Evolutionary conservation across 2,113 vertebrate genomes (phyloP).

Genomic region (pig (Sus scrofa)): DNA sequence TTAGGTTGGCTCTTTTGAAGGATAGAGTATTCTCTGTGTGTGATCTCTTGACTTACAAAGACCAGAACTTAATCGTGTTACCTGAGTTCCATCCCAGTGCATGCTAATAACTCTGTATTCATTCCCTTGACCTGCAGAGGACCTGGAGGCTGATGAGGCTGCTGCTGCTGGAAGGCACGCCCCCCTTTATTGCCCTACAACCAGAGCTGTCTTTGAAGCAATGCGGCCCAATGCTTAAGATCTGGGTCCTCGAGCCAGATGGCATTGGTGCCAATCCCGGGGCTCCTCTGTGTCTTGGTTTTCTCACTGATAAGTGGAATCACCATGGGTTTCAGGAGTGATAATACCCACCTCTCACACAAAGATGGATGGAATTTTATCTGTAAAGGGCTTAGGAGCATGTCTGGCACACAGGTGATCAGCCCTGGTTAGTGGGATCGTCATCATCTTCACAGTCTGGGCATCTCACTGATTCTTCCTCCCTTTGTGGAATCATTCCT

Average conservation of each 20-base stretch:
- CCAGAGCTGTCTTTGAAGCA: neutral
- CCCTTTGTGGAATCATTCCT: neutral
- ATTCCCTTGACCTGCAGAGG: constrained; percentile 56
- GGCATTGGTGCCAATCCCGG: neutral
- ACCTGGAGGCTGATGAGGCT: neutral
- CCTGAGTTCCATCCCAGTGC: neutral
- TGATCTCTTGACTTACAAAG: constrained; percentile 35
- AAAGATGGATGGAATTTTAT: neutral
- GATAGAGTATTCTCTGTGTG: neutral
- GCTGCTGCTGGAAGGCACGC: neutral
- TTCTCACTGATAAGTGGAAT: neutral
- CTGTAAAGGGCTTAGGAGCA: neutral
- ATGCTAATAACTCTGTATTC: neutral
- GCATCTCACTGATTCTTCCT: neutral
- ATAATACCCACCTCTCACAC: neutral
- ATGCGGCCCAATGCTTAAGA: neutral
- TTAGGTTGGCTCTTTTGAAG: constrained; percentile 5
- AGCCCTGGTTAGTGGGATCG: neutral
- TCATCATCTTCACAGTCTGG: neutral
- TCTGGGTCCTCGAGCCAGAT: neutral
- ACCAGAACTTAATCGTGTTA: constrained; percentile 12
- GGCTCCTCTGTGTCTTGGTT: neutral
- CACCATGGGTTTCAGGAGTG: neutral
- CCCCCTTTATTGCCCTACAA: neutral
- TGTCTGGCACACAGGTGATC: neutral